Base-by-base conservation (phyloP, 2,113 vertebrate genomes). In the Trichechus manatus region DNA sequence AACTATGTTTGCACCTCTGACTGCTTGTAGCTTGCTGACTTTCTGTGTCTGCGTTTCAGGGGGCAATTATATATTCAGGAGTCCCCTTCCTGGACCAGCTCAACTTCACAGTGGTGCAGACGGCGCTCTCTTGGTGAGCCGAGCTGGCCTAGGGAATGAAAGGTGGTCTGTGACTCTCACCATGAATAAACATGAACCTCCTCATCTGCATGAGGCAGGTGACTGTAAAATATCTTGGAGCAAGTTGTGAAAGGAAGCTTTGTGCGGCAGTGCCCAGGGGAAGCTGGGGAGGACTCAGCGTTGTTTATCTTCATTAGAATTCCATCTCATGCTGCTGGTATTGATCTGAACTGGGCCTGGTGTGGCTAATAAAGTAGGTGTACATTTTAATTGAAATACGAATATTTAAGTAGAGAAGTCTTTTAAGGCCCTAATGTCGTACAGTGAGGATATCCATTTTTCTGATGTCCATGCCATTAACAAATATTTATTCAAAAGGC, bases 161-260 rank as follows among this genome's bases (percentile, higher is more conserved):
- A 97, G 97, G 97, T 98, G 95, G 97, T 94, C 97, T 98, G 97
- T 98, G 68, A 97, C 90, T 95, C 96, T 89, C 42, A 0, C 4
- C 95, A 98, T 98, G 97, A 97, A 96, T 98, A 98, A 97, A 96
- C 97, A 97, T 98, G 95, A 96, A 2, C 13, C 31, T 81, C 70
- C 68, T 80, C 68, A 97, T 97, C 97, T 97, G 95, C 97, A 97
- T 97, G 97, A 98, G 97, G 96, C 96, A 97, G 97, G 97, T 97
- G 98, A 98, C 96, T 97, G 97, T 97, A 94, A 97, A 97, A 86
- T 97, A 96, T 96, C 96, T 97, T 20, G 89, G 81, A 96, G 93
- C 92, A 56, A 91, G 87, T 84, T 50, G 93, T 97, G 97, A 97
- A 98, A 98, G 97, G 97, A 56, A 77, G 97, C 97, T 97, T 93